Evolutionary conservation across 2,797 vertebrate species (phyloP), one percentile per base, ranked within the genome.

Genomic region (Argentina silus): DNA sequence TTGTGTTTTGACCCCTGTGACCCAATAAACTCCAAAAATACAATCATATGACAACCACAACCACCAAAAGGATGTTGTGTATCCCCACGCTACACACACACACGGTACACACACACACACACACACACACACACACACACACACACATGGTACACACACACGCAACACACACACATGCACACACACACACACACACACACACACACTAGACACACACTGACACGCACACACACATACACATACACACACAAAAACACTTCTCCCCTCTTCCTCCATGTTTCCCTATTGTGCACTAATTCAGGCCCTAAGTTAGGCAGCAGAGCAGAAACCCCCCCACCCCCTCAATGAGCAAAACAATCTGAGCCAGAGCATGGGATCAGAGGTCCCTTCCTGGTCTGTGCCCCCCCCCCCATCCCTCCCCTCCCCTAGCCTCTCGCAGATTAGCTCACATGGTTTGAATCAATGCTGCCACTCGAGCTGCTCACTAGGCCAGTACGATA

Each of bases 361-460:
- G 84, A 83, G 90, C 81, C 85, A 21, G 85, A 88, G 81, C 63
- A 19, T 80, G 80, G 86, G 90, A 89, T 90, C 90, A 91, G 86
- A 91, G 90, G 89, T 91, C 91, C 90, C 80, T 91, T 91, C 91
- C 89, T 89, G 88, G 81, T 80, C 86, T 85, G 84, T 81, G 77
- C 85, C 84, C 85, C 84, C 82, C 48, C 15, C 48, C 69, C 45
- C 82, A 50, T 19, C 2, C 14, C 14, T 14, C n/a, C 44, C 50
- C 23, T 67, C 50, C 10, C n/a, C 19, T 75, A 53, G 71, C 60
- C 85, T 70, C 82, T 72, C 72, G 74, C 81, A 82, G 83, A 90
- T 75, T 1, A 77, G 87, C 89, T 92, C 91, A 92, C 90, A 92
- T 92, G 91, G 90, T 91, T 91, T 84, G 83, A 91, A 93, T 92